These are phyloP conservation scores for Odobenus rosmarus DNA, from an alignment of 2,113 vertebrate species.

Conservation along the genomic window DNA sequence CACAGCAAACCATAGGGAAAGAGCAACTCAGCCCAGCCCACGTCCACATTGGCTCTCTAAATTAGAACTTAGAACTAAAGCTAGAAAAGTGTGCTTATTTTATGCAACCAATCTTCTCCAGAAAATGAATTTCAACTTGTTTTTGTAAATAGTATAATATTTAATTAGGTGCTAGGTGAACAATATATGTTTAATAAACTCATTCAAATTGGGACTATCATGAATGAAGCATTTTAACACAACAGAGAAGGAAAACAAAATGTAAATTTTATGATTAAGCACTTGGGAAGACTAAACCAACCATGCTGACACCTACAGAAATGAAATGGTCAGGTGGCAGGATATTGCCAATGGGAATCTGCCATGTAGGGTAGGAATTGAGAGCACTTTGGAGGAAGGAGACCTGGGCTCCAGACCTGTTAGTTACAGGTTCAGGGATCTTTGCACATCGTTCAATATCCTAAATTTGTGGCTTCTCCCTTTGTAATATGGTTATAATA, in stretches of 20 bases:
- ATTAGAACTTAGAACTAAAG: not conserved
- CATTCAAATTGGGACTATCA: not conserved
- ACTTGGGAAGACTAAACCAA: not conserved
- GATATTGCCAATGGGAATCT: not conserved
- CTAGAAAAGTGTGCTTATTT: constrained; percentile 5
- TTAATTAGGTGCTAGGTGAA: not conserved
- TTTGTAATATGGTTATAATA: not conserved
- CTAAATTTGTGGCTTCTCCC: not conserved
- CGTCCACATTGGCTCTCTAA: not conserved
- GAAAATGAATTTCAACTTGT: constrained; percentile 13
- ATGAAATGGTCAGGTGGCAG: not conserved
- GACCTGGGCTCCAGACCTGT: not conserved
- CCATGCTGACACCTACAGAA: not conserved
- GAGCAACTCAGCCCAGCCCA: not conserved
- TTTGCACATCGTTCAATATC: not conserved
- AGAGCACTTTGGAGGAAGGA: not conserved
- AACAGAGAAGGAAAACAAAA: not conserved
- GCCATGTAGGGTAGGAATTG: not conserved
- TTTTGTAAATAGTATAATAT: constrained; percentile 8
- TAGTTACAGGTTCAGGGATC: not conserved
- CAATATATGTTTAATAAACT: not conserved
- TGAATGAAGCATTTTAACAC: constrained; percentile 20
- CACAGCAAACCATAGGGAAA: not conserved
- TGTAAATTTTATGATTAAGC: not conserved
- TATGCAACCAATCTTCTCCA: not conserved